phyloP scores from a whole-genome alignment of 1,140 invertebrate genomes.

The Melitaea cinxia region DNA sequence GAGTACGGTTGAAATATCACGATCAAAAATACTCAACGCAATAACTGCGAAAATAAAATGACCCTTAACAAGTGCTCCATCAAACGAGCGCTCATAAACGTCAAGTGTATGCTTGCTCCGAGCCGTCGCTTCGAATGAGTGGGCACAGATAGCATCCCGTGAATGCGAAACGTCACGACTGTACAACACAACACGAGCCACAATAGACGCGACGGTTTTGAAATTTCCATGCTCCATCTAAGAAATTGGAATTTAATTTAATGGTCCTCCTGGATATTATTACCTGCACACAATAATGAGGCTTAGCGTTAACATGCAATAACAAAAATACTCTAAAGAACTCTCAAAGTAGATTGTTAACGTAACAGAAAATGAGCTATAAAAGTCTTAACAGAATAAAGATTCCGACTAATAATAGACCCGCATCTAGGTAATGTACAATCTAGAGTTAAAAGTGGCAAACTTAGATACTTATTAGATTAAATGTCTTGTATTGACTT shows the following conservation, averaged over 20 bases:
- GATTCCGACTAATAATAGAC: neutral
- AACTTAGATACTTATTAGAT: constrained; percentile 16
- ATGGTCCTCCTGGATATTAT: constrained; percentile 10
- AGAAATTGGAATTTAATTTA: constrained; percentile 36
- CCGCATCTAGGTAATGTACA: constrained; percentile 8
- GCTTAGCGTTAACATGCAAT: constrained; percentile 2
- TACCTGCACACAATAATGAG: constrained; percentile 1
- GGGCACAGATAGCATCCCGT: constrained; percentile 31
- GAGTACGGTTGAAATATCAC: constrained; percentile 12
- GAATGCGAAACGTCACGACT: constrained; percentile 34
- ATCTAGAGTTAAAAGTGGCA: neutral
- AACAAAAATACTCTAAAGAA: neutral
- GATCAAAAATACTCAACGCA: constrained; percentile 9
- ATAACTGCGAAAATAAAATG: constrained; percentile 25
- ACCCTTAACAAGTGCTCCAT: constrained; percentile 32
- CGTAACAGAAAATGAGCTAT: neutral
- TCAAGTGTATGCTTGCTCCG: constrained; percentile 34
- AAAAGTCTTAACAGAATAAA: constrained; percentile 1
- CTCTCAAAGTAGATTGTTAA: constrained; percentile 1
- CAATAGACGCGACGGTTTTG: constrained; percentile 25
- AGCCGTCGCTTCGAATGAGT: constrained; percentile 35
- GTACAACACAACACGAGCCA: constrained; percentile 24
- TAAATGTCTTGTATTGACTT: constrained; percentile 14
- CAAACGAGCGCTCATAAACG: constrained; percentile 31
- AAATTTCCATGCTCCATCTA: constrained; percentile 28